Evolutionary conservation across 2,797 vertebrate genomes (phyloP).

Genomic region (Vireo griseus): DNA sequence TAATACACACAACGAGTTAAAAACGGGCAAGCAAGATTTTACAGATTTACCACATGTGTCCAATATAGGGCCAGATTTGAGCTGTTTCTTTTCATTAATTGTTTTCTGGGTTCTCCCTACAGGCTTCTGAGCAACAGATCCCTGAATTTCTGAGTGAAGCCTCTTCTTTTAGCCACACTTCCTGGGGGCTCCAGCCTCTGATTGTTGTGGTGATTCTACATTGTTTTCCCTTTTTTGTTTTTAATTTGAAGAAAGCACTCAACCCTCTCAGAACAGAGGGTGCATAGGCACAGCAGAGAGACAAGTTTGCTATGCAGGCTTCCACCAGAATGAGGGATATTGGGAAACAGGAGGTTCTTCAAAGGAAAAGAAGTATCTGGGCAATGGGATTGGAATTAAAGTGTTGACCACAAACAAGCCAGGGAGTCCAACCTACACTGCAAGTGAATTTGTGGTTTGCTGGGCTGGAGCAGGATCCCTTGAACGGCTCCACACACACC

Average conservation of each 20-base stretch:
- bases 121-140: constrained; percentile 30
- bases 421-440: neutral
- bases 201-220: neutral
- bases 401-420: neutral
- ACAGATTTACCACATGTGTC: constrained; percentile 31
- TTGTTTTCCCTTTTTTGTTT: neutral
- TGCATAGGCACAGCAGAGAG: constrained; percentile 34
- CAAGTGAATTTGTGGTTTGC: neutral
- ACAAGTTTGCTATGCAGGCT: constrained; percentile 13
- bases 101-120: neutral
- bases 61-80: neutral
- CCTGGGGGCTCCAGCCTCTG: neutral
- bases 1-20: constrained; percentile 22
- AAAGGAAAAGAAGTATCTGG: neutral
- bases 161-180: neutral
- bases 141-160: constrained; percentile 27
- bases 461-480: neutral
- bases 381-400: neutral
- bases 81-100: neutral
- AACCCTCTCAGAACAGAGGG: constrained; percentile 52
- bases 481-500: neutral
- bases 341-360: neutral
- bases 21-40: constrained; percentile 32
- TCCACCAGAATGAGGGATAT: neutral
- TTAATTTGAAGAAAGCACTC: constrained; percentile 19